Evolutionary conservation across 2,888 invertebrate species (phyloP), one percentile per base, ranked within the genome.

Genomic region (Mycalesis mineus): DNA sequence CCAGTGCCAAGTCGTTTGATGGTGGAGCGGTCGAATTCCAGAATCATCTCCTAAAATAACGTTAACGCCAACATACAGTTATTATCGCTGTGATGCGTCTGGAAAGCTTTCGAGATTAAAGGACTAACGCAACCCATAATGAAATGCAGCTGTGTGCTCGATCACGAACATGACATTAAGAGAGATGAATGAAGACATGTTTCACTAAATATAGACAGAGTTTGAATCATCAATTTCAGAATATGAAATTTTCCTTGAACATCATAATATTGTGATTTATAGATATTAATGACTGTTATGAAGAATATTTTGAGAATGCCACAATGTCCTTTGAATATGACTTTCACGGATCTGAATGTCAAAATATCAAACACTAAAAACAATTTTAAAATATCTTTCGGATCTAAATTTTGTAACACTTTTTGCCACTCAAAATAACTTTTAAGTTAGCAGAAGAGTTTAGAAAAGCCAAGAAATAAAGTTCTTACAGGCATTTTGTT

Each of bases 1-100:
- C 88, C 88, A 88, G 87, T 88, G 88, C 89, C 89, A 89, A 89
- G 79, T 80, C 78, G 82, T 82, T 84, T 78, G 77, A 78, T 78
- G 78, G 78, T 72, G 67, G 61, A 62, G 68, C 74, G 73, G 67
- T 67, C 72, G 68, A 72, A 74, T 78, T 89, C 88, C 88, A 89
- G 88, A 79, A 86, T 84, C 86, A 87, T 73, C 69, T 78, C 80
- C 80, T 65, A 79, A 88, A 88, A 89, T 89, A 89, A 80, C 84
- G 65, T 70, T 72, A 77, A 78, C 75, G 74, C 66, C 75, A 77
- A 77, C 78, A 77, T 72, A 75, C 74, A 71, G 71, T 68, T 70
- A 71, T 68, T 74, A 77, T 72, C 72, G 69, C 66, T 70, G 64
- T 59, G 66, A 67, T 71, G 66, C 66, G 72, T 73, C 76, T 83